phyloP scores from a whole-genome alignment of 53 echinoderm and acorn worm genomes.

The Arbacia lixula region DNA sequence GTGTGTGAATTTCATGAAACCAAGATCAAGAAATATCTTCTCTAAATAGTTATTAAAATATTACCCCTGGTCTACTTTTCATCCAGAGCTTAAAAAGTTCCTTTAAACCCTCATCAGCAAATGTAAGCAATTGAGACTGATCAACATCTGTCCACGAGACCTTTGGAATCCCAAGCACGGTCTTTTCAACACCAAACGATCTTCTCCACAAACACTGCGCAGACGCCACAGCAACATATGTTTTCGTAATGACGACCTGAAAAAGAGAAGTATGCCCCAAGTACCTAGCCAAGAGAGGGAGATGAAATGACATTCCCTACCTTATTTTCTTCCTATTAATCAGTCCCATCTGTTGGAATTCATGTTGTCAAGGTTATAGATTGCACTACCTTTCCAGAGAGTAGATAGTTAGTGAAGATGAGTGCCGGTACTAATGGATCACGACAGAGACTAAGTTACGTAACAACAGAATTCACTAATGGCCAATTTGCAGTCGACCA shows the following conservation, averaged over 20 bases:
- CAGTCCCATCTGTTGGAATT: constrained; percentile 9
- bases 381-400: not conserved
- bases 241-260: constrained; percentile 20
- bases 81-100: no score
- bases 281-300: not conserved
- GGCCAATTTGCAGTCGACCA: no score
- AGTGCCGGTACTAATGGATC: not conserved
- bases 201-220: not conserved
- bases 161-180: constrained; percentile 3
- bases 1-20: no score
- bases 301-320: constrained; percentile 13
- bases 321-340: constrained; percentile 16
- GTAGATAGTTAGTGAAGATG: not conserved
- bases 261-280: not conserved
- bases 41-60: no score
- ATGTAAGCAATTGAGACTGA: not conserved
- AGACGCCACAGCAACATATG: constrained; percentile 14
- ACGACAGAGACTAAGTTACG: not conserved
- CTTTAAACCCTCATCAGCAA: not conserved
- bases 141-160: constrained; percentile 1
- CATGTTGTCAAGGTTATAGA: constrained; percentile 13
- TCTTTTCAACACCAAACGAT: constrained; percentile 5
- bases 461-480: constrained; percentile 12
- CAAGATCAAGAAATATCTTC: no score
- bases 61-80: no score